phyloP scores from a whole-genome alignment of 2,113 vertebrate genomes.

The Synodontis membranacea region DNA sequence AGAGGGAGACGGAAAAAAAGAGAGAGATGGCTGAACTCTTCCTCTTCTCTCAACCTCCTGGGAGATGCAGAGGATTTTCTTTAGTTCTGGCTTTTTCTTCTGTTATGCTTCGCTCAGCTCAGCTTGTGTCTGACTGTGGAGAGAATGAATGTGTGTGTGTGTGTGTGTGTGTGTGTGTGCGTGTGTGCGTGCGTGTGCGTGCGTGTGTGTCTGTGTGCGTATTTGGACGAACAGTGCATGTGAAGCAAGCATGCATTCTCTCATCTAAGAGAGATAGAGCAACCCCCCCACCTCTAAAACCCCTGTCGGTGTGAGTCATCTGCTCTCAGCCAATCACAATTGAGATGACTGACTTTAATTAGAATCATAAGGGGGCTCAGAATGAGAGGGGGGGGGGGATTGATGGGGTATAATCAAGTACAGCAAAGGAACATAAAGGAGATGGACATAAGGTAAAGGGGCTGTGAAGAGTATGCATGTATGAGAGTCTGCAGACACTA shows the following conservation, averaged over 20 bases:
- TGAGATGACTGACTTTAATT: slow-evolving; percentile 75
- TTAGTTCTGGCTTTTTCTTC: slow-evolving; percentile 23
- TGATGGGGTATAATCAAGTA: slow-evolving; percentile 26
- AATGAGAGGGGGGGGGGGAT: slow-evolving; percentile 31
- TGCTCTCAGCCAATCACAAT: slow-evolving; percentile 77
- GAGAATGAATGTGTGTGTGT: not conserved
- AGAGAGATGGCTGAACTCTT: slow-evolving; percentile 26
- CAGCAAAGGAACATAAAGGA: slow-evolving; percentile 18
- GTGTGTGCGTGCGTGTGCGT: slow-evolving; percentile 29
- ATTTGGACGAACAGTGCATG: slow-evolving; percentile 30
- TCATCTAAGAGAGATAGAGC: slow-evolving; percentile 49
- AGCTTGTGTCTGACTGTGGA: slow-evolving; percentile 24
- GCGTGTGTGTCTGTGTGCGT: slow-evolving; percentile 22
- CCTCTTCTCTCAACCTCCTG: slow-evolving; percentile 35
- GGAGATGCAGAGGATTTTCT: slow-evolving; percentile 29
- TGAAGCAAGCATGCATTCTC: slow-evolving; percentile 58
- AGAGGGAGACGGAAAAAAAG: slow-evolving; percentile 15
- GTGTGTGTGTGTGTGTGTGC: slow-evolving; percentile 34
- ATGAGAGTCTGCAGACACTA: not conserved
- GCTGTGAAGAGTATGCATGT: not conserved
- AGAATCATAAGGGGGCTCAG: slow-evolving; percentile 73
- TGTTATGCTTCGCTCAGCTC: slow-evolving; percentile 35
- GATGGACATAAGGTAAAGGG: slow-evolving; percentile 11
- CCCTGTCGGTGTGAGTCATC: slow-evolving; percentile 82
- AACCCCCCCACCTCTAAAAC: slow-evolving; percentile 69